Conservation (phyloP, 2,888 invertebrate genomes). For the Netelia melanura region DNA sequence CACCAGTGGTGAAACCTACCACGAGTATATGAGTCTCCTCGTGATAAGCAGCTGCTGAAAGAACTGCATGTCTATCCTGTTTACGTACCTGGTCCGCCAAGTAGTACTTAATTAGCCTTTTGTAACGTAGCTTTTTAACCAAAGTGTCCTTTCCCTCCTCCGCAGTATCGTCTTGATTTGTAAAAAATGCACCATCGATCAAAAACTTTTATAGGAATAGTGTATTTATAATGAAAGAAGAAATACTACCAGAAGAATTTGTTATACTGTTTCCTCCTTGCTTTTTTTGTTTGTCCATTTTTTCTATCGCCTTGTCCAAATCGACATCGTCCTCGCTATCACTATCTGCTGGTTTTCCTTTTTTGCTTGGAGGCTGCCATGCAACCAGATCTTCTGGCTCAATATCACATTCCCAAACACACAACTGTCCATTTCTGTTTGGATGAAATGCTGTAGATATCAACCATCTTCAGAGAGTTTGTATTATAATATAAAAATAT, state of each 20-base stretch:
- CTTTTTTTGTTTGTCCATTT: slow-evolving; percentile 84
- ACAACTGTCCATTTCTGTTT: slow-evolving; percentile 91
- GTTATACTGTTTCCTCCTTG: slow-evolving; percentile 66
- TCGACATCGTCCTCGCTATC: slow-evolving; percentile 90
- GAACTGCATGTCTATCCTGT: slow-evolving; percentile 87
- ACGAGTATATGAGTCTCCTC: slow-evolving; percentile 92
- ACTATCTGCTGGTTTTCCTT: slow-evolving; percentile 76
- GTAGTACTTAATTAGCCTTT: slow-evolving; percentile 90
- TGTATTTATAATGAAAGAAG: not conserved
- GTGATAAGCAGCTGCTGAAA: slow-evolving; percentile 95
- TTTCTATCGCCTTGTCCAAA: slow-evolving; percentile 87
- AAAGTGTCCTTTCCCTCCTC: slow-evolving; percentile 58
- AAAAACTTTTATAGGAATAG: slow-evolving; percentile 22
- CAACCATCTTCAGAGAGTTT: not conserved
- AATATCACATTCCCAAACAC: slow-evolving; percentile 94
- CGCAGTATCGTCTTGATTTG: slow-evolving; percentile 78
- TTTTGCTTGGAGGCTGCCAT: slow-evolving; percentile 86
- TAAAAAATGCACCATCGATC: not conserved
- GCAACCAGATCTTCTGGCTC: slow-evolving; percentile 89
- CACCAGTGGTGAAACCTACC: slow-evolving; percentile 95
- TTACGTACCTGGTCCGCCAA: slow-evolving; percentile 90
- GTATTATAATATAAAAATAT: slow-evolving; percentile 17
- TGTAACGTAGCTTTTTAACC: slow-evolving; percentile 87
- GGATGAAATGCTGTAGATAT: not conserved
- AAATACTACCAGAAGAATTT: slow-evolving; percentile 39